Conservation (phyloP, 2,888 invertebrate genomes). For the Tyria jacobaeae region DNA sequence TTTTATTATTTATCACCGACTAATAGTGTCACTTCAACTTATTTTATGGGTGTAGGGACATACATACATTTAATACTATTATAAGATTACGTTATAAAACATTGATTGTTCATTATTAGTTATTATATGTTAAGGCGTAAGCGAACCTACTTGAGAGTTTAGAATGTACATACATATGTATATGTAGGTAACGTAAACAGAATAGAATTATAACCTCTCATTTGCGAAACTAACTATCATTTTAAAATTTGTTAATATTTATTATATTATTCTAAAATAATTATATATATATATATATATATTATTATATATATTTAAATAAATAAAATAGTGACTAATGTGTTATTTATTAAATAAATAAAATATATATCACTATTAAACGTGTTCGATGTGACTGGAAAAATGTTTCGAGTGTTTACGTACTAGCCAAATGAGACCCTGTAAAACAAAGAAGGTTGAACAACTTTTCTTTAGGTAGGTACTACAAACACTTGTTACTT, state of each 20-base stretch:
- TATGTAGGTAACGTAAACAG: too few species aligned
- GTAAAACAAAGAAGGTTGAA: not conserved
- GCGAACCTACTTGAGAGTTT: not conserved
- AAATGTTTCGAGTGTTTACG: not conserved
- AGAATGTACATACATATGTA: too few species aligned
- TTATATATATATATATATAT: too few species aligned
- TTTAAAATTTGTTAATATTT: too few species aligned
- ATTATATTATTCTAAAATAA: too few species aligned
- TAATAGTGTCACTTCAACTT: constrained; percentile 27
- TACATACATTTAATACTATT: constrained; percentile 27
- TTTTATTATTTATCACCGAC: constrained; percentile 12
- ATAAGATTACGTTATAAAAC: constrained; percentile 24
- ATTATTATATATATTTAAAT: too few species aligned
- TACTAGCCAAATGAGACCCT: not conserved
- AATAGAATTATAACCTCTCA: too few species aligned
- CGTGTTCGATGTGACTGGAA: not conserved
- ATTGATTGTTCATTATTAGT: constrained; percentile 26
- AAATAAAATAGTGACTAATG: too few species aligned
- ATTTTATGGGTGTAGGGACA: constrained; percentile 41
- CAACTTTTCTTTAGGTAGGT: not conserved
- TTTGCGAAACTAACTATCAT: too few species aligned
- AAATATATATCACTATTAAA: too few species aligned
- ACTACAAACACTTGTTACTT: not conserved
- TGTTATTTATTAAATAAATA: too few species aligned
- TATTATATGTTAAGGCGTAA: constrained; percentile 2